A percentile compares a stretch with the other conserved stretches of the same genome.
phyloP scores from a whole-genome alignment of 2,113 vertebrate genomes.

The Gambusia affinis region DNA sequence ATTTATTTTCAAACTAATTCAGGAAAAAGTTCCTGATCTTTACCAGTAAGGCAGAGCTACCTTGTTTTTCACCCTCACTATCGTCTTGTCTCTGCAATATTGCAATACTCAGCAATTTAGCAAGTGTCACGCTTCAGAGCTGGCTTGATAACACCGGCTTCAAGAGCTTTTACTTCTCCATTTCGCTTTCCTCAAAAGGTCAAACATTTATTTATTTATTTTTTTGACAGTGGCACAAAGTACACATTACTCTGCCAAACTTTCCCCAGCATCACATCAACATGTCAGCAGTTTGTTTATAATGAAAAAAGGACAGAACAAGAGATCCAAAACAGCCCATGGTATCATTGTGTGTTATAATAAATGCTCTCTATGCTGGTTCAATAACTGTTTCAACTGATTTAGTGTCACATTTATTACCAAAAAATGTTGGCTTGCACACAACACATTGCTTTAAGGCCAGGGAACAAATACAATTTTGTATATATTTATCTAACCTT shows the following conservation, averaged over 20 bases:
- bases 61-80: constrained; percentile 51
- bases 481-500: not conserved
- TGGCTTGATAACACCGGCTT: constrained; percentile 41
- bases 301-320: not conserved
- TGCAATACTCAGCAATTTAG: constrained; percentile 56
- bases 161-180: constrained; percentile 58
- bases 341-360: constrained; percentile 1
- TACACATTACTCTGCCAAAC: constrained; percentile 25
- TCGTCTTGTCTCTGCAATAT: constrained; percentile 54
- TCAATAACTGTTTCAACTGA: constrained; percentile 8
- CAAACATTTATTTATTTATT: constrained; percentile 30
- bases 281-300: constrained; percentile 25
- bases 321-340: constrained; percentile 3
- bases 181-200: constrained; percentile 55
- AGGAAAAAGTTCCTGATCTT: not conserved
- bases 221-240: constrained; percentile 36
- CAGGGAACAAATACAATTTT: not conserved
- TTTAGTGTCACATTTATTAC: constrained; percentile 10
- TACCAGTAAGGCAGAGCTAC: constrained; percentile 17
- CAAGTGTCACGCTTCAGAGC: constrained; percentile 60
- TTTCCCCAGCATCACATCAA: constrained; percentile 22
- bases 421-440: constrained; percentile 22
- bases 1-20: not conserved
- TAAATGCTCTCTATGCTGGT: not conserved
- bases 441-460: constrained; percentile 22